phyloP scores from a whole-genome alignment of 1,140 invertebrate species.

The Cryptotermes secundus region DNA sequence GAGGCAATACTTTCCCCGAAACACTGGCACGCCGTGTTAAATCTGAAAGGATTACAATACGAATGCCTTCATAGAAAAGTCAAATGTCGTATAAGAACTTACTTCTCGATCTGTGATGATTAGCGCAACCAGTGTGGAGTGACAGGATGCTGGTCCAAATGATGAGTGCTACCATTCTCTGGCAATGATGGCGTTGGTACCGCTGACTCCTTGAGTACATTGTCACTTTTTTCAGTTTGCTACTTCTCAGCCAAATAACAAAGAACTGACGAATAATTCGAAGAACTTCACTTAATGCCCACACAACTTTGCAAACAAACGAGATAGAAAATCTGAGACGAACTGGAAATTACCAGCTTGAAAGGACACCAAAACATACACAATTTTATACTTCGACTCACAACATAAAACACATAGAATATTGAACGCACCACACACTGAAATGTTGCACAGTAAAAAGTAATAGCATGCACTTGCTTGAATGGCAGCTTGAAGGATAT shows the following conservation, averaged over 20 bases:
- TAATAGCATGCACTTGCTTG: no score
- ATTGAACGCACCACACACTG: not conserved
- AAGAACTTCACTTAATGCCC: no score
- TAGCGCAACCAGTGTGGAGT: not conserved
- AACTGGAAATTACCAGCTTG: not conserved
- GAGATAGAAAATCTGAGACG: no score
- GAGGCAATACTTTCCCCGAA: no score
- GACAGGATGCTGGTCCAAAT: not conserved
- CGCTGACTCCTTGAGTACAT: not conserved
- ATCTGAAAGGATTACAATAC: no score
- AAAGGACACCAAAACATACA: not conserved
- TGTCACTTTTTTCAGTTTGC: not conserved
- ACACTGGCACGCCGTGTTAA: no score
- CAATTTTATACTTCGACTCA: no score
- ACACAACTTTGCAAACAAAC: no score
- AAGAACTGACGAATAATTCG: no score
- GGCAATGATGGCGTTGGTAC: not conserved
- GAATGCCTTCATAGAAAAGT: no score
- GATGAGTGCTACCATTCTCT: not conserved
- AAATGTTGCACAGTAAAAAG: not conserved
- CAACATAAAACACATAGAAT: not conserved
- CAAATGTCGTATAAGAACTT: not conserved
- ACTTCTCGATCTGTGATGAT: not conserved
- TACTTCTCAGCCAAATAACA: not conserved
- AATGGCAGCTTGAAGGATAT: no score